Evolutionary conservation across 35 echinoderm and acorn worm genomes (phyloP).

Genomic region (Apostichopus californicus): DNA sequence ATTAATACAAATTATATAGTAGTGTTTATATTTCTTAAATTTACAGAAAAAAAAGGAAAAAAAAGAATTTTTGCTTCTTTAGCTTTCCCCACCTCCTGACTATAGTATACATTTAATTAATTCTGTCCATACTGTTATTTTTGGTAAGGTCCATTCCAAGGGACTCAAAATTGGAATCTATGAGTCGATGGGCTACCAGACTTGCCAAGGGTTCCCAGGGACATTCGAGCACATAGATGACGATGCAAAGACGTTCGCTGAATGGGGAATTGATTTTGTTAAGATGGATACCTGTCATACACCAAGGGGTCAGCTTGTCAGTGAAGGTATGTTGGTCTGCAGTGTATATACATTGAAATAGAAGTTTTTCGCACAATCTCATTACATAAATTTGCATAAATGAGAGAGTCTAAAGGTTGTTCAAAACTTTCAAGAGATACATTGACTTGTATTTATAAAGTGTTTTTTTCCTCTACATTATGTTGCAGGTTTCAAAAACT

Average conservation of each 20-base stretch:
- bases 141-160: conserved; percentile 68
- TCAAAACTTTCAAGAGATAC: too few relatives aligned
- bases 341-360: too few relatives aligned
- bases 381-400: too few relatives aligned
- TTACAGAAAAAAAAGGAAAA: neutral
- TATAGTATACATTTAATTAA: neutral
- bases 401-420: too few relatives aligned
- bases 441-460: too few relatives aligned
- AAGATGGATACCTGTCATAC: conserved; percentile 88
- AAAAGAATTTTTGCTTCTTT: too few relatives aligned
- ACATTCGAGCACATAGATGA: conserved; percentile 75
- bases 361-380: too few relatives aligned
- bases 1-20: too few relatives aligned
- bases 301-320: conserved; percentile 27
- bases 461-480: too few relatives aligned
- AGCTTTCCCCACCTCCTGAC: too few relatives aligned
- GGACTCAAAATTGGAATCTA: conserved; percentile 93
- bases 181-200: conserved; percentile 69
- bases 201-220: conserved; percentile 75
- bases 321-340: conserved; percentile 60
- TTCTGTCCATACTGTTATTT: neutral
- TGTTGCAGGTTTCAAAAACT: conserved; percentile 57
- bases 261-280: conserved; percentile 90
- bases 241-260: conserved; percentile 80
- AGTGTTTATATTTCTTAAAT: neutral